Evolutionary conservation across 2,113 vertebrate species (phyloP), one percentile per base, ranked within the genome.

Genomic region (Pterocles gutturalis): DNA sequence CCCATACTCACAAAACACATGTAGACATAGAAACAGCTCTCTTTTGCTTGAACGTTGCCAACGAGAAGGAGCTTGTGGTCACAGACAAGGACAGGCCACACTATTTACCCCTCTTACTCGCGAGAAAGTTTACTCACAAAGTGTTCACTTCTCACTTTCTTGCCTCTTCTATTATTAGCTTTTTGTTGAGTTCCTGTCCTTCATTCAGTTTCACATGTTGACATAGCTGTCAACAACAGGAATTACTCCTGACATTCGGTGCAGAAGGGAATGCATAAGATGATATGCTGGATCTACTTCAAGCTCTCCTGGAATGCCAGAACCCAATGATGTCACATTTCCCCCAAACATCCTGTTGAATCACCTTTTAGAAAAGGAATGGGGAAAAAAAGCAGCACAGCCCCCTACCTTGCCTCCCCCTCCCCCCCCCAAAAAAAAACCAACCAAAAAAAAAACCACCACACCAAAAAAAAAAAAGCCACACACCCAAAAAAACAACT

Each of bases 171-270:
- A 33, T 69, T 82, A 78, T 10, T 93, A 87, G 65, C 14, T 54
- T 85, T 83, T 95, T 89, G 31, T 94, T 94, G 60, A 82, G 66
- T 60, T 73, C 51, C 65, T 51, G 85, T 46, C 85, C 78, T 87
- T 87, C 70, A 51, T 33, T 87, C 67, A 67, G 51, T 80, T 93
- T 83, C 75, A 54, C 66, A 69, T 49, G 53, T 46, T 87, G 62
- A 64, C 48, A 73, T 33, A 81, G 57, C 77, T 76, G 87, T 66
- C 66, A 71, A 53, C 73, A 85, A 84, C 77, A 85, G 4, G 12
- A 92, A 89, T 71, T 87, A 89, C 19, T 87, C 62, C 53, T 82
- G 69, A 91, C 73, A 88, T 11, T 82, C 49, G 1, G 34, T 17
- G 29, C 55, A 90, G 70, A 84, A 57, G 54, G 51, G 19, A 92